Conservation (phyloP, 2,888 invertebrate species). For the Xestia sexstrigata region DNA sequence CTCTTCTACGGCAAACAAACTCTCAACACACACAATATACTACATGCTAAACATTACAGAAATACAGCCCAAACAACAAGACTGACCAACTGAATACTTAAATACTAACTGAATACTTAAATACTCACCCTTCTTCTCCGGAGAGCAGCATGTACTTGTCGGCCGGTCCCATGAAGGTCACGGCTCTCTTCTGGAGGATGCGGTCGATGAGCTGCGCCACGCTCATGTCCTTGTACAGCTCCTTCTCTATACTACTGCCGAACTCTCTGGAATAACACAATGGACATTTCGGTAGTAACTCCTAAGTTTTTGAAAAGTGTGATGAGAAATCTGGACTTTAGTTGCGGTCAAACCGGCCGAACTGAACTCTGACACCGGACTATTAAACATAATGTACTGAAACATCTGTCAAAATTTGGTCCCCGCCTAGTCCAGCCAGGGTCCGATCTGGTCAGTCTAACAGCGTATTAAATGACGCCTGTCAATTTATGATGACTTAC, state of each 20-base stretch:
- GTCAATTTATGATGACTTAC: not conserved
- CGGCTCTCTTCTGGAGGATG: conserved; percentile 90
- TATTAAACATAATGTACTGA: not conserved
- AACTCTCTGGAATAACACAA: conserved; percentile 78
- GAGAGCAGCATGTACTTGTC: conserved; percentile 89
- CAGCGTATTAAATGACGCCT: not conserved
- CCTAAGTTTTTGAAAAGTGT: not conserved
- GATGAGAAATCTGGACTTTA: not conserved
- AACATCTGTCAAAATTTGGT: not conserved
- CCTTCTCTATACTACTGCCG: conserved; percentile 88
- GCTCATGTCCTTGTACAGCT: conserved; percentile 90
- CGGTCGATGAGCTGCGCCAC: conserved; percentile 90
- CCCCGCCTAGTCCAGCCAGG: not conserved
- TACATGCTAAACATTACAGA: conserved; percentile 16
- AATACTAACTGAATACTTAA: not conserved
- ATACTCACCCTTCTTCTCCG: conserved; percentile 82
- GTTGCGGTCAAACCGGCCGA: not conserved
- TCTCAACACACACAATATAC: not conserved
- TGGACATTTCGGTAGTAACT: conserved; percentile 53
- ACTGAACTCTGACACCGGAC: not conserved
- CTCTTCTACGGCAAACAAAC: not conserved
- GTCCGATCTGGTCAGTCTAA: not conserved
- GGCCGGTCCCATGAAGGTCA: conserved; percentile 84
- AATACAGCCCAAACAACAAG: not conserved
- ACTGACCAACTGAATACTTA: not conserved